Evolutionary conservation across 2,888 invertebrate genomes (phyloP).

Genomic region (Arge pagana): DNA sequence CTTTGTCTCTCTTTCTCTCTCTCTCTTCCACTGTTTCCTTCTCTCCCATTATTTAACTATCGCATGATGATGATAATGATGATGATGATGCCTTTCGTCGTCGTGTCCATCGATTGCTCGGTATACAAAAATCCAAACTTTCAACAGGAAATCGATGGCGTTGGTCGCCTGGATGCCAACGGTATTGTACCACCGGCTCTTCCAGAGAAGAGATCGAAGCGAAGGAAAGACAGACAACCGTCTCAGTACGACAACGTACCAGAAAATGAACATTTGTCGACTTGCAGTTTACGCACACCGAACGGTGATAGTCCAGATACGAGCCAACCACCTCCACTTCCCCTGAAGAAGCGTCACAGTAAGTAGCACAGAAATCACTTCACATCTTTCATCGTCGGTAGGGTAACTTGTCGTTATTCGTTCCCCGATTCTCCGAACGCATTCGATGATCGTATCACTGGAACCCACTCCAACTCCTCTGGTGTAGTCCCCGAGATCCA

Average conservation of each 20-base stretch:
- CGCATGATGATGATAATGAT: too few species aligned
- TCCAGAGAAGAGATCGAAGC: slow-evolving; percentile 65
- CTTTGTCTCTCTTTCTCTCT: slow-evolving; percentile 27
- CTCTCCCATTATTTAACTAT: slow-evolving; percentile 19
- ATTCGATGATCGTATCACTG: too few species aligned
- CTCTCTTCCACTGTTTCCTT: slow-evolving; percentile 14
- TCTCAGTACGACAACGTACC: slow-evolving; percentile 76
- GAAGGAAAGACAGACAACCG: slow-evolving; percentile 64
- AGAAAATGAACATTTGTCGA: slow-evolving; percentile 59
- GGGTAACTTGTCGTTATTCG: too few species aligned
- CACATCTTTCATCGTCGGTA: too few species aligned
- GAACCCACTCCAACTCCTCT: too few species aligned
- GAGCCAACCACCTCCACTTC: slow-evolving; percentile 82
- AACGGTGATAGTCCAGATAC: slow-evolving; percentile 62
- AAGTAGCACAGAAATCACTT: slow-evolving; percentile 63
- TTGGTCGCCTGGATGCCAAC: slow-evolving; percentile 30
- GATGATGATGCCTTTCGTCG: too few species aligned
- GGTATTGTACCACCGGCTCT: slow-evolving; percentile 64
- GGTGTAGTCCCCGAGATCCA: too few species aligned
- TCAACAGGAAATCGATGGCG: slow-evolving; percentile 48
- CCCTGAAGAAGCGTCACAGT: slow-evolving; percentile 94
- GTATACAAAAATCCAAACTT: too few species aligned
- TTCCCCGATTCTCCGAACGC: too few species aligned
- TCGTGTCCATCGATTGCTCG: too few species aligned
- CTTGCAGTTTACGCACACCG: slow-evolving; percentile 53